Evolutionary conservation across 2,797 vertebrate genomes (phyloP).

Genomic region (Yasuhikotakia modesta): DNA sequence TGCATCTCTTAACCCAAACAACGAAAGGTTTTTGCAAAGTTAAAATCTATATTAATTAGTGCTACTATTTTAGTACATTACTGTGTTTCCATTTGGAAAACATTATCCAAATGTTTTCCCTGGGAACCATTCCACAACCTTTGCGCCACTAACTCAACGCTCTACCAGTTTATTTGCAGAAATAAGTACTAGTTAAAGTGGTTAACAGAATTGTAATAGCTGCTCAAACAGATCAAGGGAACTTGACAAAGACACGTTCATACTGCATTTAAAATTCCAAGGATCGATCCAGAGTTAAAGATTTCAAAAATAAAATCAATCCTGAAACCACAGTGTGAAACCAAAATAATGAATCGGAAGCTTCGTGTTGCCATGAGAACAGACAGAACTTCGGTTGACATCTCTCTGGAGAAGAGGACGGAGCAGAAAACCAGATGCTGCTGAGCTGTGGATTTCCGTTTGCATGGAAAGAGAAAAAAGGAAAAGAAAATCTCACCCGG

Average conservation of each 20-base stretch:
- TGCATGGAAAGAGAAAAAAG: conserved; percentile 20
- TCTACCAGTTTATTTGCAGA: too few relatives aligned
- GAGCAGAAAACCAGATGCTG: conserved; percentile 24
- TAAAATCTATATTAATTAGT: too few relatives aligned
- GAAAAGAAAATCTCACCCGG: conserved; percentile 32
- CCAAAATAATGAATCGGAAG: not conserved
- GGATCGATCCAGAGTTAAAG: conserved; percentile 4
- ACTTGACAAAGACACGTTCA: conserved; percentile 17
- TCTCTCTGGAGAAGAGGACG: conserved; percentile 2
- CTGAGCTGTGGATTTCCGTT: conserved; percentile 25
- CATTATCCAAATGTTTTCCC: too few relatives aligned
- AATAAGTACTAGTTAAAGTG: not conserved
- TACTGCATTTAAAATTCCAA: conserved; percentile 21
- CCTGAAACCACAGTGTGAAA: conserved; percentile 31
- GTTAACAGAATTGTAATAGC: not conserved
- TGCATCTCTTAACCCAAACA: too few relatives aligned
- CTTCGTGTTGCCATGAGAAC: conserved; percentile 10
- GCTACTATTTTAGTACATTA: too few relatives aligned
- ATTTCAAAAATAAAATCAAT: conserved; percentile 22
- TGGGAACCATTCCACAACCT: too few relatives aligned
- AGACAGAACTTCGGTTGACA: not conserved
- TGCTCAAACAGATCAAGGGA: too few relatives aligned
- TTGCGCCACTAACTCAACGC: too few relatives aligned
- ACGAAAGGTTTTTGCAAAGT: too few relatives aligned
- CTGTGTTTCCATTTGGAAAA: too few relatives aligned